Conservation (phyloP, 2,888 invertebrate species). For the Sarcophaga rosellei region DNA sequence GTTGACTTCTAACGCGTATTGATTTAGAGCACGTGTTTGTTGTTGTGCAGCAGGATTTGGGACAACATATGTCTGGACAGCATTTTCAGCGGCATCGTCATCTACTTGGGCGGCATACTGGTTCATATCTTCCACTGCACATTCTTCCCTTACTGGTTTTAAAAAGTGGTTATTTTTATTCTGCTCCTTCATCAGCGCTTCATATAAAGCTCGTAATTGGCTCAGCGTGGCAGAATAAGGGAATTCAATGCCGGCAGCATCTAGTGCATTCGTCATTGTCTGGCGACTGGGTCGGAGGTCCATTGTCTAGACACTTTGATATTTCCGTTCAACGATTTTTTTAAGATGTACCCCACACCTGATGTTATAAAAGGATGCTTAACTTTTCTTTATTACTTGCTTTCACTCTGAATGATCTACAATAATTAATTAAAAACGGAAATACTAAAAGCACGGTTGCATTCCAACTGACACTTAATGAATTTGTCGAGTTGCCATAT, state of each 20-base stretch:
- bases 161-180: too few species aligned
- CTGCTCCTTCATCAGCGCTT: not conserved
- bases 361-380: not conserved
- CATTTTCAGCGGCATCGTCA: too few species aligned
- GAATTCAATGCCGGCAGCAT: too few species aligned
- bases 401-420: not conserved
- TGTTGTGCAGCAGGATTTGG: too few species aligned
- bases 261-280: not conserved
- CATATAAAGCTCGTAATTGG: not conserved
- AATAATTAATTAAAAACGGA: too few species aligned
- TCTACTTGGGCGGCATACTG: too few species aligned
- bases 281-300: not conserved
- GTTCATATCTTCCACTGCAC: too few species aligned
- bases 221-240: too few species aligned
- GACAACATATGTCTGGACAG: too few species aligned
- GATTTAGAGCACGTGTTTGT: too few species aligned
- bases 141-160: too few species aligned
- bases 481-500: not conserved
- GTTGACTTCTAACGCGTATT: too few species aligned
- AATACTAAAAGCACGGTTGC: not conserved
- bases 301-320: not conserved
- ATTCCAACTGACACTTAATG: constrained; percentile 5
- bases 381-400: not conserved
- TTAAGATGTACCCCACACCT: not conserved
- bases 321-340: not conserved